These are phyloP conservation scores for Heliangelus exortis DNA, from an alignment of 2,797 vertebrate species.

Conservation along the genomic window DNA sequence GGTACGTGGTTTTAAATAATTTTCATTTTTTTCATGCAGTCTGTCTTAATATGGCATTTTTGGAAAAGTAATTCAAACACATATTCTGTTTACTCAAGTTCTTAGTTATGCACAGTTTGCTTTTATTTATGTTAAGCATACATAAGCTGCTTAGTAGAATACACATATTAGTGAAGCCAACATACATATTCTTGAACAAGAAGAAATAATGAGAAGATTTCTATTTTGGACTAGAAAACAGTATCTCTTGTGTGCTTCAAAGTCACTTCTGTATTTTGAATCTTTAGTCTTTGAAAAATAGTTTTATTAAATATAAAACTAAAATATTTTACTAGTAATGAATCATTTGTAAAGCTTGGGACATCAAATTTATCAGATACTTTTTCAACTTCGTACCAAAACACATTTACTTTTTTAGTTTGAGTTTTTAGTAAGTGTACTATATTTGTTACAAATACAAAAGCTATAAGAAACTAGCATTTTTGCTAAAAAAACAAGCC, in stretches of 20 bases:
- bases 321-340: background rate
- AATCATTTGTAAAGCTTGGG: background rate
- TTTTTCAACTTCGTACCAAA: background rate
- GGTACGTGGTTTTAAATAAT: background rate
- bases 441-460: background rate
- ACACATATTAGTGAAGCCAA: background rate
- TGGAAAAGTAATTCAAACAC: background rate
- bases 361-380: background rate
- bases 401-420: background rate
- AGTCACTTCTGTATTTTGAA: background rate
- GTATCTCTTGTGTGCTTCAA: background rate
- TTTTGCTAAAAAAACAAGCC: conserved; percentile 12
- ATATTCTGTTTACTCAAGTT: background rate
- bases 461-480: background rate
- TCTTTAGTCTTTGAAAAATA: background rate
- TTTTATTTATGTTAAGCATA: background rate
- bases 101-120: background rate
- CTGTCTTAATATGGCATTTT: background rate
- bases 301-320: background rate
- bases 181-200: background rate
- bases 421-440: background rate
- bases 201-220: background rate
- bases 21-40: background rate
- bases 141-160: background rate
- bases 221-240: background rate